A percentile compares a stretch with the other conserved stretches of the same genome.
Conservation (phyloP, 2,797 vertebrate species). For the Lateolabrax maculatus region DNA sequence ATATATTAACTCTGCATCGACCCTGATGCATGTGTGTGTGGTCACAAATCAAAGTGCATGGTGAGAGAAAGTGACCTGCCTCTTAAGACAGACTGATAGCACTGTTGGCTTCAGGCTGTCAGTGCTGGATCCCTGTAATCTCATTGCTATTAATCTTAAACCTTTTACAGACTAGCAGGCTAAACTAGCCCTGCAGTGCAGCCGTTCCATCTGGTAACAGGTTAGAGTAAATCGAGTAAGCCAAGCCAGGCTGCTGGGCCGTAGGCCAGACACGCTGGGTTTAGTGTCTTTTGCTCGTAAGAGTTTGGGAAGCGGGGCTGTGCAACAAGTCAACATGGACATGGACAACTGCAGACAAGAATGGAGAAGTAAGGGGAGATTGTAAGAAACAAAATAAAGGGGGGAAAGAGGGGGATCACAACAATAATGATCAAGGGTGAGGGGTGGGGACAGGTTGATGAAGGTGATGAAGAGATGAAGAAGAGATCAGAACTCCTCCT, state of each 20-base stretch:
- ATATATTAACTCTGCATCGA: slow-evolving; percentile 53
- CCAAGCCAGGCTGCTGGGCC: slow-evolving; percentile 46
- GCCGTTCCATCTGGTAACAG: slow-evolving; percentile 42
- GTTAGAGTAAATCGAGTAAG: slow-evolving; percentile 51
- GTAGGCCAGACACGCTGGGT: slow-evolving; percentile 55
- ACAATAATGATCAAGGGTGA: slow-evolving; percentile 47
- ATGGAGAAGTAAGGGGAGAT: slow-evolving; percentile 23
- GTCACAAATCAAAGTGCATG: slow-evolving; percentile 53
- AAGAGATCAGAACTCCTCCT: slow-evolving; percentile 91
- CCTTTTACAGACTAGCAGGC: slow-evolving; percentile 41
- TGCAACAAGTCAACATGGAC: slow-evolving; percentile 47
- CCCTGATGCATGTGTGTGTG: slow-evolving; percentile 39
- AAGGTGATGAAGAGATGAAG: slow-evolving; percentile 20
- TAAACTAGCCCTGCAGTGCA: slow-evolving; percentile 27
- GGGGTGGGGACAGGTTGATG: slow-evolving; percentile 32
- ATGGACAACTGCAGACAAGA: slow-evolving; percentile 45
- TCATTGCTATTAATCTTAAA: slow-evolving; percentile 54
- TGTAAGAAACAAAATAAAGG: slow-evolving; percentile 40
- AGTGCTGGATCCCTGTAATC: slow-evolving; percentile 62
- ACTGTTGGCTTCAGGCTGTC: slow-evolving; percentile 50
- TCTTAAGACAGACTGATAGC: slow-evolving; percentile 50
- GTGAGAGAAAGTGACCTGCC: slow-evolving; percentile 55
- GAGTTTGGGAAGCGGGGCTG: slow-evolving; percentile 53
- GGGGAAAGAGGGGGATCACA: slow-evolving; percentile 12
- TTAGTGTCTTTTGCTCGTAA: slow-evolving; percentile 54